Evolutionary conservation across 2,888 invertebrate genomes (phyloP).

Genomic region (Conops quadrifasciatus): DNA sequence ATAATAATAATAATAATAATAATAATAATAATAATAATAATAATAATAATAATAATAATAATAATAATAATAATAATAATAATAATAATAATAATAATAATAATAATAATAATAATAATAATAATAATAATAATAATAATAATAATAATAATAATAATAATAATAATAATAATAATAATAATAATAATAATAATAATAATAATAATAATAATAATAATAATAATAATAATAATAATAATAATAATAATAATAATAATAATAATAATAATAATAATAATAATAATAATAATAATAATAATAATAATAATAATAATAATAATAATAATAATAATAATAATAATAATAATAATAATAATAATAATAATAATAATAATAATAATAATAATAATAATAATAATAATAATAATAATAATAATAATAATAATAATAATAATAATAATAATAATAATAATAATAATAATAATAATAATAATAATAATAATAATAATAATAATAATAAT

Average conservation of each 20-base stretch:
- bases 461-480: conserved; percentile 36
- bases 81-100: conserved; percentile 36
- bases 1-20: conserved; percentile 36
- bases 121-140: conserved; percentile 36
- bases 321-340: conserved; percentile 36
- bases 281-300: conserved; percentile 35
- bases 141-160: conserved; percentile 36
- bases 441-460: conserved; percentile 35
- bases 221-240: conserved; percentile 36
- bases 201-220: conserved; percentile 36
- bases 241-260: conserved; percentile 36
- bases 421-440: conserved; percentile 36
- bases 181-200: conserved; percentile 35
- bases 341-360: conserved; percentile 36
- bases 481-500: conserved; percentile 35
- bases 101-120: conserved; percentile 36
- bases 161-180: conserved; percentile 36
- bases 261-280: conserved; percentile 35
- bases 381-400: conserved; percentile 36
- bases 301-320: conserved; percentile 36
- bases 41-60: conserved; percentile 36
- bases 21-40: conserved; percentile 35
- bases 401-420: conserved; percentile 36
- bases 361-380: conserved; percentile 35
- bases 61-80: conserved; percentile 35